Evolutionary conservation across 2,888 invertebrate species (phyloP).

Genomic region (Elegia similella): DNA sequence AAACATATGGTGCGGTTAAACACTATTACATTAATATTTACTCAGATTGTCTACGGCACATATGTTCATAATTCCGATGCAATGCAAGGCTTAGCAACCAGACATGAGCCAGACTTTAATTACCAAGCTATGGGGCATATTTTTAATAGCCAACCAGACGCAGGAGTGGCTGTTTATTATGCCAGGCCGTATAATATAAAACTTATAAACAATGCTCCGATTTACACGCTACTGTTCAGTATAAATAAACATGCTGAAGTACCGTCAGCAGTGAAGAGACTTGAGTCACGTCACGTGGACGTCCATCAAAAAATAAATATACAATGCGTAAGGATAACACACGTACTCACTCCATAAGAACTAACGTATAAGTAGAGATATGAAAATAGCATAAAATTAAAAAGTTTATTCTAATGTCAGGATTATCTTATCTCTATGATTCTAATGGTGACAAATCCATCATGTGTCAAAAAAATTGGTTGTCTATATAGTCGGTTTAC

Average conservation of each 20-base stretch:
- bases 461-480: too few species aligned
- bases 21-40: background rate
- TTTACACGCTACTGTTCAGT: constrained; percentile 66
- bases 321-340: background rate
- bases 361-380: background rate
- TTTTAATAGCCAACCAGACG: constrained; percentile 15
- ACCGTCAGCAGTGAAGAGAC: constrained; percentile 39
- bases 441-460: too few species aligned
- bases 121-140: background rate
- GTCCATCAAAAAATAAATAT: background rate
- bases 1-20: background rate
- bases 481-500: too few species aligned
- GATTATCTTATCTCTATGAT: too few species aligned
- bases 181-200: constrained; percentile 60
- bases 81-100: background rate
- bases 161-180: constrained; percentile 61
- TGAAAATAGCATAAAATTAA: too few species aligned
- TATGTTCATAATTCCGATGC: constrained; percentile 6
- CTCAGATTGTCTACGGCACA: background rate
- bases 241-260: constrained; percentile 57
- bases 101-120: constrained; percentile 2
- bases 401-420: too few species aligned
- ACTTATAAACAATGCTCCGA: constrained; percentile 72
- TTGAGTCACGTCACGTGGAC: background rate
- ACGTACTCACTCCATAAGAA: too few species aligned